Conservation (phyloP, 1,140 invertebrate genomes). For the Venustaconcha ellipsiformis region DNA sequence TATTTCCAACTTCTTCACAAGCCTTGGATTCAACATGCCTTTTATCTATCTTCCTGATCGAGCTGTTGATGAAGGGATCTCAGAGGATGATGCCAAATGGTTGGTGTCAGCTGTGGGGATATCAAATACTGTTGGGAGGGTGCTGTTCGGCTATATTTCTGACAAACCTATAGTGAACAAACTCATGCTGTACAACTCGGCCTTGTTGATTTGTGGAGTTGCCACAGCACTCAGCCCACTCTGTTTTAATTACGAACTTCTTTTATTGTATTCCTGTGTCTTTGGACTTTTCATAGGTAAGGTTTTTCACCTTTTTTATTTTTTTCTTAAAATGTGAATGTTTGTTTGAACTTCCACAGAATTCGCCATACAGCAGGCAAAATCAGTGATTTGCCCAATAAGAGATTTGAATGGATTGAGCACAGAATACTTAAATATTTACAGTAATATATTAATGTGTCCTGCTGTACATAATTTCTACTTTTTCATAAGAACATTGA, state of each 20-base stretch:
- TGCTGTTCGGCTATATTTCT: constrained; percentile 65
- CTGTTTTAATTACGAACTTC: constrained; percentile 77
- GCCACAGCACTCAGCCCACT: constrained; percentile 82
- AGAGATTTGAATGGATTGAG: too few relatives aligned
- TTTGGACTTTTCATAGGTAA: constrained; percentile 86
- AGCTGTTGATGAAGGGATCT: constrained; percentile 70
- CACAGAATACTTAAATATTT: too few relatives aligned
- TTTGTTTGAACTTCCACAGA: too few relatives aligned
- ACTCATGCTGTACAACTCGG: constrained; percentile 88
- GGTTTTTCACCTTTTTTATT: not conserved
- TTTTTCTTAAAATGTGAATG: too few relatives aligned
- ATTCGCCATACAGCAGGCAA: too few relatives aligned
- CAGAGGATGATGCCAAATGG: constrained; percentile 82
- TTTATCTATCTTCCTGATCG: constrained; percentile 80
- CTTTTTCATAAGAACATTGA: too few relatives aligned
- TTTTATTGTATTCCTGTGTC: constrained; percentile 82
- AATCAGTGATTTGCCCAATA: too few relatives aligned
- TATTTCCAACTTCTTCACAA: constrained; percentile 94
- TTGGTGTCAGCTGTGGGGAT: constrained; percentile 90
- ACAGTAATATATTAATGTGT: too few relatives aligned
- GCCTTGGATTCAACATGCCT: constrained; percentile 96
- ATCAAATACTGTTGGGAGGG: constrained; percentile 73
- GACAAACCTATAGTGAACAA: constrained; percentile 71
- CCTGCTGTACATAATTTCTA: too few relatives aligned
- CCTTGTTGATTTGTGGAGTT: constrained; percentile 84